Evolutionary conservation across 2,888 invertebrate genomes (phyloP).

Genomic region (Pollenia labialis): DNA sequence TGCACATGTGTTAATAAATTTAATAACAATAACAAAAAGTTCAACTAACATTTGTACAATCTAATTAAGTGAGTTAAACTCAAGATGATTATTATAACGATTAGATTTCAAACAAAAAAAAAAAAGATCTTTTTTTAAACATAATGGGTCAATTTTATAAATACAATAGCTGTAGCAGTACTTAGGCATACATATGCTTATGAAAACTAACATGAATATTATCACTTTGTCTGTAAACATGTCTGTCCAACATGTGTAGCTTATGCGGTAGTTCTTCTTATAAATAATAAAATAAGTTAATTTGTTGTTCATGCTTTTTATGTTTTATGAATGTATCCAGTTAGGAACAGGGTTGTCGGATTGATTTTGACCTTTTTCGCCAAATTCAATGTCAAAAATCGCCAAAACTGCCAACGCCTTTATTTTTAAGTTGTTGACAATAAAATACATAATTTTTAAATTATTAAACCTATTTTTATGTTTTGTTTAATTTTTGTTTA

Average conservation of each 20-base stretch:
- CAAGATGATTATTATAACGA: constrained; percentile 57
- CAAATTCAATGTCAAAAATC: too few species aligned
- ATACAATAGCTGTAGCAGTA: not conserved
- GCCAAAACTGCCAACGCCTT: too few species aligned
- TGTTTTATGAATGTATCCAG: constrained; percentile 30
- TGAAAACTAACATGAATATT: not conserved
- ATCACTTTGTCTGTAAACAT: not conserved
- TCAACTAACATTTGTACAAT: constrained; percentile 64
- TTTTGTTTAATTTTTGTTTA: too few species aligned
- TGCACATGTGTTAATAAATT: not conserved
- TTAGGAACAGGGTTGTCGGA: too few species aligned
- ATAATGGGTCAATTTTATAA: constrained; percentile 30
- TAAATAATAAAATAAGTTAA: constrained; percentile 23
- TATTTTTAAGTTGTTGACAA: too few species aligned
- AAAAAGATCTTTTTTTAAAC: constrained; percentile 18
- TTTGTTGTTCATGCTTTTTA: constrained; percentile 20
- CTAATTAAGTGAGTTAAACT: constrained; percentile 66
- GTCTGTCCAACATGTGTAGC: constrained; percentile 31
- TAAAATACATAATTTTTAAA: too few species aligned
- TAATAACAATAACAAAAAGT: constrained; percentile 46
- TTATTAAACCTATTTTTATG: too few species aligned
- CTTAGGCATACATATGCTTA: not conserved
- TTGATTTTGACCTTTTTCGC: too few species aligned
- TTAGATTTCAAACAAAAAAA: constrained; percentile 56
- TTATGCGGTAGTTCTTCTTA: constrained; percentile 42